Evolutionary conservation across 2,113 vertebrate genomes (phyloP), one percentile per base, ranked within the genome.

Genomic region (Hippoglossus stenolepis): DNA sequence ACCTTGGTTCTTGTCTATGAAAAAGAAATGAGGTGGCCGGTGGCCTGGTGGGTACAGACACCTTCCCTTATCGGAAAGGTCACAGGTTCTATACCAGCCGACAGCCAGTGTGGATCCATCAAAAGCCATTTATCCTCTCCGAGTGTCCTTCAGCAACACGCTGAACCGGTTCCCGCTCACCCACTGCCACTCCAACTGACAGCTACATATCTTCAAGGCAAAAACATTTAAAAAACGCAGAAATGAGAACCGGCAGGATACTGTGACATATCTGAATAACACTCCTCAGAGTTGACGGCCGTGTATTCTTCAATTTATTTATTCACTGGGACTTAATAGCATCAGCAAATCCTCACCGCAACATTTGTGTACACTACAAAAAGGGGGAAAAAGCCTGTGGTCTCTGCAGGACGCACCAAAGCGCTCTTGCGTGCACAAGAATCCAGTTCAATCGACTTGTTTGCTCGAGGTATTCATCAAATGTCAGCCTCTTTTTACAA

Each of bases 61-160:
- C 77, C 77, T 80, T 77, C 66, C 15, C 75, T 85, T 82, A 90
- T 82, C 54, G 21, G 64, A 80, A 70, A 89, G 83, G 86, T 88
- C 70, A 54, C 66, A 47, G 68, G 66, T 79, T 76, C 60, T 63
- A 38, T 75, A 81, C 58, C 66, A 57, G 70, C 69, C 21, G 66
- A 80, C 69, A 60, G 78, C 72, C 61, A 70, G 58, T 38, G 75
- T 80, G 78, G 61, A 61, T 75, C 77, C 66, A 82, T 82, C 73
- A 65, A 49, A 84, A 89, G 78, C 75, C 35, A 63, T 85, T 85
- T 77, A 84, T 85, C 84, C 47, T 75, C 72, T 35, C 20, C n/a
- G 23, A 69, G 78, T 43, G 71, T 78, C 82, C 83, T 82, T 79
- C 71, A 65, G 79, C 75, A 11, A 71, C 53, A 70, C 4, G 21